These are phyloP conservation scores for Mycteria americana DNA, from an alignment of 2,797 vertebrate species.

Conservation along the genomic window DNA sequence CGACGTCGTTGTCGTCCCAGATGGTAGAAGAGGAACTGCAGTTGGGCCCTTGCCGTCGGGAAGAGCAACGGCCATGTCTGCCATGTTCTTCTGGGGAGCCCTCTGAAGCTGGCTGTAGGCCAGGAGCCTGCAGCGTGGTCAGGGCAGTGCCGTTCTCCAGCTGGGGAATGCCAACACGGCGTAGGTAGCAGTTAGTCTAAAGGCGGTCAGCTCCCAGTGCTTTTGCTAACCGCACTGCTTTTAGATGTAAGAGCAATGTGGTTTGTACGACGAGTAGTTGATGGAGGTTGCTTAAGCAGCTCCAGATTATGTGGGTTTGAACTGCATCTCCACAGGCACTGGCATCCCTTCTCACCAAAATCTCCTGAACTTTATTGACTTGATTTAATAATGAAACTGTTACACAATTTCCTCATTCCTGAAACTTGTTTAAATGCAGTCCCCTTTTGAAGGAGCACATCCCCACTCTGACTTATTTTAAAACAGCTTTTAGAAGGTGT, in stretches of 20 bases:
- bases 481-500: constrained; percentile 59
- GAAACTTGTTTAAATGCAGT: constrained; percentile 14
- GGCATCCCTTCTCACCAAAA: neutral
- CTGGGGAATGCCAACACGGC: neutral
- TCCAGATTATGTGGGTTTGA: neutral
- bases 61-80: fast-evolving
- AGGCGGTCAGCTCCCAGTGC: fast-evolving
- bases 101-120: neutral
- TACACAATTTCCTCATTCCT: neutral
- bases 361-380: neutral
- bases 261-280: neutral
- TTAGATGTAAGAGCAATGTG: neutral
- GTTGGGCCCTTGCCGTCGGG: fast-evolving
- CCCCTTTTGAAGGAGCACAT: neutral
- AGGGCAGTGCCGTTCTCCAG: neutral
- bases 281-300: neutral
- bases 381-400: neutral
- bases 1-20: neutral
- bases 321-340: neutral
- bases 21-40: neutral
- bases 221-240: neutral
- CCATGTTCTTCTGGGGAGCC: neutral
- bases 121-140: neutral
- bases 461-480: constrained; percentile 57
- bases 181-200: neutral